Percentiles rank a stretch among this genome's conserved stretches.
Evolutionary conservation across 2,113 vertebrate species (phyloP).

Genomic region (Hippocampus zosterae): DNA sequence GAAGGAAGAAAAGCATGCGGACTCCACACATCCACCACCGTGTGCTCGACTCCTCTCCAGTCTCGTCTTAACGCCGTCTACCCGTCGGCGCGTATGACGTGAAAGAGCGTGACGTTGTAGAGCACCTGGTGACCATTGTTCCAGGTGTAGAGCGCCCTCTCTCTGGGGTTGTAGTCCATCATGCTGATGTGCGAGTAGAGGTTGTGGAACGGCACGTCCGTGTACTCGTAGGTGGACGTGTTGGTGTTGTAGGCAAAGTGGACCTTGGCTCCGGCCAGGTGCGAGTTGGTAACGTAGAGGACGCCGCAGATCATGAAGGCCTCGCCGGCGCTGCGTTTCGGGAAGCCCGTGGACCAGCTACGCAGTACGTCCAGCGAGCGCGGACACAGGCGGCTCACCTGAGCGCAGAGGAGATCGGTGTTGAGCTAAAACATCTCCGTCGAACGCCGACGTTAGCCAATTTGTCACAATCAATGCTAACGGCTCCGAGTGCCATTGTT

Average conservation of each 20-base stretch:
- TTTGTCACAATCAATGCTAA: background rate
- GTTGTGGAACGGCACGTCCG: constrained; percentile 73
- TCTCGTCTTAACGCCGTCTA: constrained; percentile 15
- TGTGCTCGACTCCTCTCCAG: constrained; percentile 11
- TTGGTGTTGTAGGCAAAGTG: constrained; percentile 74
- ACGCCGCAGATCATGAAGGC: constrained; percentile 74
- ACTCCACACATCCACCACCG: constrained; percentile 59
- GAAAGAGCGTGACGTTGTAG: constrained; percentile 67
- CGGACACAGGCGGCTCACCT: constrained; percentile 69
- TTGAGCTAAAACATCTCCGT: too few relatives aligned
- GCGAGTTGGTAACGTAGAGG: constrained; percentile 73
- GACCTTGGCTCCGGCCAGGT: constrained; percentile 73
- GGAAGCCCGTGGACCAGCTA: constrained; percentile 73
- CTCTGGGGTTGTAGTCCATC: constrained; percentile 76
- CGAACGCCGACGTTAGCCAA: too few relatives aligned
- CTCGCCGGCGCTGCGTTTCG: constrained; percentile 73
- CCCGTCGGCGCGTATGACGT: constrained; percentile 62
- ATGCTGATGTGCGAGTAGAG: constrained; percentile 77
- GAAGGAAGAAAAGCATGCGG: constrained; percentile 62
- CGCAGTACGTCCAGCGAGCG: constrained; percentile 58
- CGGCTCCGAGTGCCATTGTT: background rate
- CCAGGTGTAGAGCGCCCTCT: constrained; percentile 69
- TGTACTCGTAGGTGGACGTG: constrained; percentile 68
- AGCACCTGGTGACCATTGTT: constrained; percentile 76
- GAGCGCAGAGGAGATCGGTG: background rate